Percentiles rank a stretch among this genome's conserved stretches.
phyloP scores from a whole-genome alignment of 2,113 vertebrate species.

The Tragelaphus buxtoni region DNA sequence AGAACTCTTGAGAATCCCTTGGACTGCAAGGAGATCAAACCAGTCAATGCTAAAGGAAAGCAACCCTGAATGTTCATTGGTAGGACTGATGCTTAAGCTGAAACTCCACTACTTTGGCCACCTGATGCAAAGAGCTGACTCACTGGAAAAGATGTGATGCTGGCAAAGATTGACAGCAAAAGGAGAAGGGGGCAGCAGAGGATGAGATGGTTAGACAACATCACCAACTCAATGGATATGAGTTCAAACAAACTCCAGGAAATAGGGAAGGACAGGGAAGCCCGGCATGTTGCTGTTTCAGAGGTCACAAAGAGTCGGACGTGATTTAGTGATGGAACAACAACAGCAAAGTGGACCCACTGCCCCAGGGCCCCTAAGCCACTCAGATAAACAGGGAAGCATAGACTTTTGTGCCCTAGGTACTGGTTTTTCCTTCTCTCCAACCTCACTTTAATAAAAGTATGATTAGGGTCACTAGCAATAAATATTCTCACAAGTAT shows the following conservation, averaged over 20 bases:
- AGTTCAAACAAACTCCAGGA: neutral
- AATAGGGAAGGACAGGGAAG: neutral
- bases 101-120: neutral
- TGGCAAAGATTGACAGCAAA: neutral
- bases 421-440: neutral
- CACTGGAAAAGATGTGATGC: neutral
- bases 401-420: neutral
- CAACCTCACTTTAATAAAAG: neutral
- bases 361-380: no score
- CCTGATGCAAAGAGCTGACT: neutral
- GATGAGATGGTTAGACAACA: neutral
- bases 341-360: neutral
- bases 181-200: neutral
- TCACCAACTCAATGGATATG: neutral
- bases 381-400: neutral
- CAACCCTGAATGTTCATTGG: neutral
- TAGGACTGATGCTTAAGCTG: neutral
- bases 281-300: neutral
- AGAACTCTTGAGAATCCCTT: neutral
- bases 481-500: neutral
- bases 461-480: neutral
- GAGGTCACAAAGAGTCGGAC: neutral
- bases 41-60: neutral
- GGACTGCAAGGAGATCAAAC: neutral
- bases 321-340: neutral